phyloP scores from a whole-genome alignment of 1,140 invertebrate genomes.

The Anastatus disparis region DNA sequence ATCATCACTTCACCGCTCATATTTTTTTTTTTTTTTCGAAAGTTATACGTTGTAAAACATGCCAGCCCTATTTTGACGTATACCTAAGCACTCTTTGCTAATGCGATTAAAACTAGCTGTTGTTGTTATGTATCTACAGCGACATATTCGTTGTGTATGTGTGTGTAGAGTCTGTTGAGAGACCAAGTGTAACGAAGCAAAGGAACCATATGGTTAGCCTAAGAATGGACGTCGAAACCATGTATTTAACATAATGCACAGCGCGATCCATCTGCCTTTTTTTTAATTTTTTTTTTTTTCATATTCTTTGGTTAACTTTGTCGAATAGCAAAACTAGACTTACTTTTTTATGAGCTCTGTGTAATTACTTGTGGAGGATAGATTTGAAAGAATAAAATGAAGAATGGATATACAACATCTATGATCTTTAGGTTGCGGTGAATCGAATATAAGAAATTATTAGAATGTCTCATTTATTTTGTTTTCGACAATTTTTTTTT shows the following conservation, averaged over 20 bases:
- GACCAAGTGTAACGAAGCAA: background rate
- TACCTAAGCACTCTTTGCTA: background rate
- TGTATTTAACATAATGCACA: constrained; percentile 36
- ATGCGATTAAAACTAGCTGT: constrained; percentile 34
- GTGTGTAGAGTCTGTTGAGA: background rate
- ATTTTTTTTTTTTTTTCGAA: too few relatives aligned
- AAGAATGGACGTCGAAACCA: background rate
- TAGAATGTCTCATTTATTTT: too few relatives aligned
- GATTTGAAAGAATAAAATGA: too few relatives aligned
- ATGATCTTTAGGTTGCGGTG: too few relatives aligned
- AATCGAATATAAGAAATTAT: too few relatives aligned
- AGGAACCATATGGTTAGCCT: constrained; percentile 30
- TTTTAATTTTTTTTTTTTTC: background rate
- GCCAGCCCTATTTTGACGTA: background rate
- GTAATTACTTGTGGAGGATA: constrained; percentile 1
- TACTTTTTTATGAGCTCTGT: background rate
- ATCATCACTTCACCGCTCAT: too few relatives aligned
- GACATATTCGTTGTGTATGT: background rate
- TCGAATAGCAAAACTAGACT: too few relatives aligned
- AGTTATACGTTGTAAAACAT: background rate
- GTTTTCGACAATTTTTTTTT: too few relatives aligned
- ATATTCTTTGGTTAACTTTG: too few relatives aligned
- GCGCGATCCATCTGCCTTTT: constrained; percentile 33
- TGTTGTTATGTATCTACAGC: background rate
- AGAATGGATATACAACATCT: too few relatives aligned